Evolutionary conservation across 2,113 vertebrate species (phyloP).

Genomic region (Sinocyclocheilus rhinocerous): DNA sequence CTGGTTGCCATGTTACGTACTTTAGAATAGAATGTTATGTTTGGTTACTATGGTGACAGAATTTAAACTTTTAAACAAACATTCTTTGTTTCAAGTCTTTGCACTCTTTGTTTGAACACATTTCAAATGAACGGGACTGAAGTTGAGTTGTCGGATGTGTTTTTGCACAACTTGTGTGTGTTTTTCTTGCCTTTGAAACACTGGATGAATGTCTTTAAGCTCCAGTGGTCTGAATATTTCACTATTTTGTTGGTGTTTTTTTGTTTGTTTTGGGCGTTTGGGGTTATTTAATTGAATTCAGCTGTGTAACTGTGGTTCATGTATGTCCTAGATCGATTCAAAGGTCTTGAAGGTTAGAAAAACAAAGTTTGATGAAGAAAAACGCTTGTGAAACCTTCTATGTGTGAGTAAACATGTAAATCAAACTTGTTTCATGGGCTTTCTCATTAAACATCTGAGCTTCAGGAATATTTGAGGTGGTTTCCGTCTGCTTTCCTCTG

Average conservation of each 20-base stretch:
- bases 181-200: neutral
- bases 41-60: neutral
- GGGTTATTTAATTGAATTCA: neutral
- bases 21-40: neutral
- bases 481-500: neutral
- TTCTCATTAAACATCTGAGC: neutral
- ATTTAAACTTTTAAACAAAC: neutral
- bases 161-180: neutral
- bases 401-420: neutral
- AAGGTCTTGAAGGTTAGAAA: neutral
- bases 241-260: neutral
- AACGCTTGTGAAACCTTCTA: neutral
- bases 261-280: neutral
- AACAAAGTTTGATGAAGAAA: neutral
- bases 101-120: neutral
- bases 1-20: neutral
- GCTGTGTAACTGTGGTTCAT: neutral
- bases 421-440: neutral
- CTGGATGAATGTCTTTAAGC: slow-evolving; percentile 10
- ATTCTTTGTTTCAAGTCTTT: neutral
- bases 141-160: neutral
- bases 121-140: neutral
- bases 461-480: neutral
- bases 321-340: neutral
- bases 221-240: neutral